Evolutionary conservation across 2,888 invertebrate genomes (phyloP).

Genomic region (Microctonus aethiopoides): DNA sequence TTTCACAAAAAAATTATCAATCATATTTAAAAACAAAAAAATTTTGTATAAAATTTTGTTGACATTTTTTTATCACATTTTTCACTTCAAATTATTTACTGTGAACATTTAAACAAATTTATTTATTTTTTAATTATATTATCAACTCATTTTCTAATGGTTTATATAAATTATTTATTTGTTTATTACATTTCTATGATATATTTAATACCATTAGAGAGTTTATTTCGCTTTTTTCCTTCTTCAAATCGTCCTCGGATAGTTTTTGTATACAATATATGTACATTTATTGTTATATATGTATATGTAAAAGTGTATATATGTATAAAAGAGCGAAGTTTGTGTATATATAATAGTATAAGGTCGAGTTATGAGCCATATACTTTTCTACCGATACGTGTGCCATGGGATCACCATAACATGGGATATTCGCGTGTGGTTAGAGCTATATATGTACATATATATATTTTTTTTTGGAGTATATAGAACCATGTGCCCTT

Average conservation of each 20-base stretch:
- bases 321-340: too few relatives aligned
- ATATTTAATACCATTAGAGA: conserved; percentile 60
- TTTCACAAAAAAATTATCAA: too few relatives aligned
- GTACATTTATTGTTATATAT: too few relatives aligned
- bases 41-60: too few relatives aligned
- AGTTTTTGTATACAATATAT: too few relatives aligned
- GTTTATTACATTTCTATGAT: too few relatives aligned
- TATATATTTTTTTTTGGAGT: too few relatives aligned
- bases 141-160: not conserved
- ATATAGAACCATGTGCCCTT: too few relatives aligned
- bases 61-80: too few relatives aligned
- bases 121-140: too few relatives aligned
- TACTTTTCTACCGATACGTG: conserved; percentile 53
- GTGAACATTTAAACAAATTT: not conserved
- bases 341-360: conserved; percentile 28
- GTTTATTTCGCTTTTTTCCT: not conserved
- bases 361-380: conserved; percentile 58
- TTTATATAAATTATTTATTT: not conserved
- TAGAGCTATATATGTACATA: conserved; percentile 2
- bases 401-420: conserved; percentile 66
- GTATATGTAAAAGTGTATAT: not conserved
- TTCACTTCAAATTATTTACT: too few relatives aligned
- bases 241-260: conserved; percentile 18
- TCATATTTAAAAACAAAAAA: too few relatives aligned
- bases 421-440: conserved; percentile 59